Evolutionary conservation across 2,888 invertebrate species (phyloP), one percentile per base, ranked within the genome.

Genomic region (Conomelus anceps): DNA sequence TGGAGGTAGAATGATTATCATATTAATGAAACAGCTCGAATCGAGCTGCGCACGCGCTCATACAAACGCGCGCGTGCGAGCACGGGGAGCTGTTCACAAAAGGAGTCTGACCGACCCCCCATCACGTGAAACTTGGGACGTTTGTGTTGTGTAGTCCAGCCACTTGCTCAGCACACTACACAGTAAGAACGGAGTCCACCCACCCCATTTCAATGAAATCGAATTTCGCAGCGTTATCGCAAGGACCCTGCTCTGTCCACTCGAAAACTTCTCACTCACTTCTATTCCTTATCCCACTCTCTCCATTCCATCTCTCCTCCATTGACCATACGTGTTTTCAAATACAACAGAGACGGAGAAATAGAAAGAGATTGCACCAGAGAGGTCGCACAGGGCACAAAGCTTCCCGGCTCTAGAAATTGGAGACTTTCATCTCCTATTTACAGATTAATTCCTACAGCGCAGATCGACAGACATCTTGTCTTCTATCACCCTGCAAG

Each of bases 21-120:
- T 91, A 91, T 90, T 91, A 91, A 91, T 91, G 91, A 91, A 91
- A 91, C 85, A 84, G 88, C 34, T 34, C 34, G 34, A 13, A 34
- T 34, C 34, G 34, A 34, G 34, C 34, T 1, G 34, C 34, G 34
- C 34, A 34, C 34, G 34, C 34, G 34, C 13, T 13, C 17, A n/a
- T n/a, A n/a, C n/a, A 17, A 17, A 34, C 34, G 34, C 34, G 34
- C 17, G 34, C 17, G 34, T 34, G 34, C 4, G 34, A 34, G 1
- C n/a, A n/a, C n/a, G n/a, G n/a, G n/a, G n/a, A n/a, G n/a, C n/a
- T n/a, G n/a, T n/a, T n/a, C 34, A 34, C 34, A 34, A 34, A 34
- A 34, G 34, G 13, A 34, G 34, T 34, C 34, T 34, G 34, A 34
- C 34, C 34, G 17, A 34, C 34, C 34, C 34, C 34, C 34, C 34